Base-by-base conservation (phyloP, 2,888 invertebrate genomes). In the Zhuqinia jingwanae region DNA sequence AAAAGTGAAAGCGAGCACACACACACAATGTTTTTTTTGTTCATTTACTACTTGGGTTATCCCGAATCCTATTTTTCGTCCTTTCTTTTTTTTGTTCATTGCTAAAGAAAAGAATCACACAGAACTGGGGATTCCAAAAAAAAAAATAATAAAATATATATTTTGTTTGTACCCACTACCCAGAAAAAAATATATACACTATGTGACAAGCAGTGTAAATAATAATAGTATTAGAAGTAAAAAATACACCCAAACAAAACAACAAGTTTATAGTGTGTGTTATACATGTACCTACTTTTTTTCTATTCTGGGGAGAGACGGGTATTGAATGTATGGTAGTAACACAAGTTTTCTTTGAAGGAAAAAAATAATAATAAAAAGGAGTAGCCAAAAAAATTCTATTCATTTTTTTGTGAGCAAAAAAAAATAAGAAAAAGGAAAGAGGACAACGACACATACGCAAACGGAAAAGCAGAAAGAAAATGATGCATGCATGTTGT, bases 401-500 rank as follows among this genome's bases (percentile, higher is more conserved):
- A 65, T 17, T 30, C 63, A 1, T 27, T 65, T 65, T 65, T 50
- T 25, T 42, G 25, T 15, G 17, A 70, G 70, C 22, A 47, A 70
- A 68, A n/a, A 45, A 42, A 8, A 63, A n/a, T n/a, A 36, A 20
- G 36, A 63, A 27, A 27, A n/a, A 45, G 36, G 20, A n/a, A 17
- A 50, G n/a, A 73, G 27, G 73, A 73, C 50, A 30, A 73, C 73
- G 68, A 68, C 68, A 68, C 45, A 25, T 15, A n/a, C n/a, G n/a
- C 45, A 50, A 50, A n/a, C 3, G 45, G 45, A 22, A 50, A 47
- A 25, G 8, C 36, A 36, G 50, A n/a, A 68, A 58, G 2, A 45
- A n/a, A 42, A 70, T 73, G 73, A 73, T 73, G 17, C 68, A 80
- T 80, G 68, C 79, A 80, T 80, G 30, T 53, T 53, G 73, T 25